Conservation (phyloP, 2,113 vertebrate genomes). For the Dascyllus trimaculatus region DNA sequence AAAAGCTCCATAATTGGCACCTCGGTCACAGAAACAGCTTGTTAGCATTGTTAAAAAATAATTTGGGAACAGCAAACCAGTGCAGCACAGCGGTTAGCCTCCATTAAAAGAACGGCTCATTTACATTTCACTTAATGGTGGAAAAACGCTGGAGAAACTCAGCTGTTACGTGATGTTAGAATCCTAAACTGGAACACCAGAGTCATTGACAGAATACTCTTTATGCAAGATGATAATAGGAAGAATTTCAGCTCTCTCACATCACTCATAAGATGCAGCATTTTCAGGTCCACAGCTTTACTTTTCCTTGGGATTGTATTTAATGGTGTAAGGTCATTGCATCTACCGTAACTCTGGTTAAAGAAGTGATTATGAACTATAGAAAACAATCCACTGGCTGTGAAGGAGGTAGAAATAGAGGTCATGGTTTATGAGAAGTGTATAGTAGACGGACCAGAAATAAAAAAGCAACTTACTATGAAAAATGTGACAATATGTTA, state of each 20-base stretch:
- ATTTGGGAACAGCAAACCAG: constrained; percentile 60
- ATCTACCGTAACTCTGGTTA: background rate
- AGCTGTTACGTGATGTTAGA: constrained; percentile 45
- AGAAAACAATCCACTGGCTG: background rate
- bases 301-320: background rate
- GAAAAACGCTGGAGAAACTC: constrained; percentile 60
- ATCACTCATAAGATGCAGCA: background rate
- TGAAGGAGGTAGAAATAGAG: background rate
- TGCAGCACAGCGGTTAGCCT: constrained; percentile 39
- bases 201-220: background rate
- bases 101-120: constrained; percentile 63
- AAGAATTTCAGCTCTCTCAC: background rate
- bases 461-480: background rate
- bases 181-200: constrained; percentile 25
- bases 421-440: background rate
- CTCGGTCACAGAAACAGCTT: constrained; percentile 59
- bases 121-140: constrained; percentile 65
- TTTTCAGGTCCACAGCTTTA: constrained; percentile 16
- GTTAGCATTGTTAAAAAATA: constrained; percentile 67
- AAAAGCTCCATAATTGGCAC: constrained; percentile 67
- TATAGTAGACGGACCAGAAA: background rate
- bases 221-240: background rate
- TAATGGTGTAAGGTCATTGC: background rate
- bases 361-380: background rate
- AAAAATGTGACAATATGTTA: background rate